phyloP scores from a whole-genome alignment of 64 coral and sea anemone genomes.

The Pocillopora verrucosa region DNA sequence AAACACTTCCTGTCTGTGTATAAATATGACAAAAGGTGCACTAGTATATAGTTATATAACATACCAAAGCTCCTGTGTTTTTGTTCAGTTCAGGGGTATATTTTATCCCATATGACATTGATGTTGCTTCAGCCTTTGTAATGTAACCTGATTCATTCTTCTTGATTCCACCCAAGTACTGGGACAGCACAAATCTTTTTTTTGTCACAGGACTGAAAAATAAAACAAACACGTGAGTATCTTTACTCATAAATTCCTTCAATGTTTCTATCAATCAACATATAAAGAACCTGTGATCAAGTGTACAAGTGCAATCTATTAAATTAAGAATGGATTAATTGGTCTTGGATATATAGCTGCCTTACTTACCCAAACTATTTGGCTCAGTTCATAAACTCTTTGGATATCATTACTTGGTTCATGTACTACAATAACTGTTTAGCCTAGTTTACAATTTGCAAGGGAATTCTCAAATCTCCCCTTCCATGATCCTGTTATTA shows the following conservation, averaged over 20 bases:
- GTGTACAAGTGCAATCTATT: too few relatives aligned
- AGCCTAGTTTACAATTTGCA: too few relatives aligned
- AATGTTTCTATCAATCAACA: too few relatives aligned
- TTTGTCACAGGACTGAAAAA: slow-evolving; percentile 78
- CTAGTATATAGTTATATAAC: neutral
- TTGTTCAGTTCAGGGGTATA: neutral
- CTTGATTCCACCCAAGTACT: slow-evolving; percentile 53
- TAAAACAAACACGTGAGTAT: neutral
- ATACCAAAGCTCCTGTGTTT: slow-evolving; percentile 15
- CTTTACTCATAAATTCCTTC: neutral
- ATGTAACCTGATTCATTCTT: slow-evolving; percentile 37
- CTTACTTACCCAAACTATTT: too few relatives aligned
- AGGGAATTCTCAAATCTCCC: too few relatives aligned
- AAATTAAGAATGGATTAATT: too few relatives aligned
- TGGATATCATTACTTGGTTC: too few relatives aligned
- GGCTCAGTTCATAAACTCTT: too few relatives aligned
- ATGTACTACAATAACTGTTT: too few relatives aligned
- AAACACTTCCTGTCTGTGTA: neutral
- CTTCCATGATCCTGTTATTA: too few relatives aligned
- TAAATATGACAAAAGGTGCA: neutral
- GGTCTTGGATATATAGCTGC: too few relatives aligned
- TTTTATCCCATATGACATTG: slow-evolving; percentile 62
- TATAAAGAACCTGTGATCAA: too few relatives aligned
- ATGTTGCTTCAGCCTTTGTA: slow-evolving; percentile 41
- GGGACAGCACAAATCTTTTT: slow-evolving; percentile 46